Evolutionary conservation across 1,140 invertebrate genomes (phyloP).

Genomic region (Vanessa tameamea): DNA sequence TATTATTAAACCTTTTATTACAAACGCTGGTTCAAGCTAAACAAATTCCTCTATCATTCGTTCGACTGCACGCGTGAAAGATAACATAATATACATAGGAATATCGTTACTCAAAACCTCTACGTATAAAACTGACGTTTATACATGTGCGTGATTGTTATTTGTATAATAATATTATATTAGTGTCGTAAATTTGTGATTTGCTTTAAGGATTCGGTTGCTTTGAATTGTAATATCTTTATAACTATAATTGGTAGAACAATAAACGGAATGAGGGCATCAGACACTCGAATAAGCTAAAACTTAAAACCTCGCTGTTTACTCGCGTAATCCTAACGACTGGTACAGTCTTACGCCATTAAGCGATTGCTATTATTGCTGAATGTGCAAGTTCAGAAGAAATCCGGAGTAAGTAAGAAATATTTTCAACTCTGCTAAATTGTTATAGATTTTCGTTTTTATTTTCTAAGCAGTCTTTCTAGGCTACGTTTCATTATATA

Average conservation of each 20-base stretch:
- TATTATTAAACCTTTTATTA: not conserved
- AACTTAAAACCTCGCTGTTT: conserved; percentile 39
- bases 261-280: conserved; percentile 46
- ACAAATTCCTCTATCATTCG: conserved; percentile 2
- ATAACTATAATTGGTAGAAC: conserved; percentile 44
- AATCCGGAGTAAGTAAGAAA: conserved; percentile 27
- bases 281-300: conserved; percentile 43
- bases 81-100: not conserved
- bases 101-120: not conserved
- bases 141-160: not conserved
- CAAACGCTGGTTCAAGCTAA: not conserved
- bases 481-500: not conserved
- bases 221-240: conserved; percentile 41
- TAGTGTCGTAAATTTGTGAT: conserved; percentile 3
- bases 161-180: not conserved
- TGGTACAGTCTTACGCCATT: conserved; percentile 37
- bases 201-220: conserved; percentile 6
- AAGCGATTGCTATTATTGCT: conserved; percentile 38
- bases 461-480: not conserved
- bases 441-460: conserved; percentile 13
- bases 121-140: not conserved
- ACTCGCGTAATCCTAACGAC: conserved; percentile 36
- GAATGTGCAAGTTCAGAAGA: conserved; percentile 26
- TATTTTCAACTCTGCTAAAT: conserved; percentile 15
- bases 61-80: not conserved